phyloP scores from a whole-genome alignment of 2,888 invertebrate species.

The Trimorus sp. region DNA sequence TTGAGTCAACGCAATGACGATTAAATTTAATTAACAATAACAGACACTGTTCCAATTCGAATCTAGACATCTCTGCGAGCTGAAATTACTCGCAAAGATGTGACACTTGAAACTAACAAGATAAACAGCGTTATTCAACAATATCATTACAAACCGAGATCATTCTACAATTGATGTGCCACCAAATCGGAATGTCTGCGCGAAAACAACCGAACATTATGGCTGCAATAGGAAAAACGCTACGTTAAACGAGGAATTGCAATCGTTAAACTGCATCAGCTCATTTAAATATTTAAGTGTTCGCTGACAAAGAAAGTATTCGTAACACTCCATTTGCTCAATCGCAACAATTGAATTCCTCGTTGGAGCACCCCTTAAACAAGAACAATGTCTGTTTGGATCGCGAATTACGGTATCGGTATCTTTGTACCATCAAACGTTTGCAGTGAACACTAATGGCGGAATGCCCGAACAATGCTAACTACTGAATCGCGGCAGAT shows the following conservation, averaged over 20 bases:
- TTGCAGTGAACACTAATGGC: slow-evolving; percentile 28
- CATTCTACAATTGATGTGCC: too few relatives aligned
- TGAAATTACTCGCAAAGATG: neutral
- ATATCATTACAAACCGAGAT: too few relatives aligned
- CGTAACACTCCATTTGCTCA: slow-evolving; percentile 27
- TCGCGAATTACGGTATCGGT: slow-evolving; percentile 32
- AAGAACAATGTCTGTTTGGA: slow-evolving; percentile 38
- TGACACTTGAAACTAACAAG: neutral
- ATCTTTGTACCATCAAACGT: slow-evolving; percentile 38
- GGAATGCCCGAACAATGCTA: slow-evolving; percentile 18
- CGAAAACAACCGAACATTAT: too few relatives aligned
- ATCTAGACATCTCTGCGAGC: neutral
- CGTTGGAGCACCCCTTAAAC: slow-evolving; percentile 10
- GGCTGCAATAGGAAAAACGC: too few relatives aligned
- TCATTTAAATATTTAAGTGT: slow-evolving; percentile 27
- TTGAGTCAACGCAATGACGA: slow-evolving; percentile 12
- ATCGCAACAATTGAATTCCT: slow-evolving; percentile 38
- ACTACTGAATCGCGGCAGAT: slow-evolving; percentile 7
- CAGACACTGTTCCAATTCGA: slow-evolving; percentile 1
- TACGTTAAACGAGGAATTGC: too few relatives aligned
- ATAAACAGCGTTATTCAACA: too few relatives aligned
- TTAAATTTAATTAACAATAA: slow-evolving; percentile 23
- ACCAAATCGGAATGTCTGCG: too few relatives aligned
- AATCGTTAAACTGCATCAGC: neutral
- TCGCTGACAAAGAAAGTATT: slow-evolving; percentile 36